phyloP scores from a whole-genome alignment of 1,140 invertebrate genomes.

The Bombus balteatus region DNA sequence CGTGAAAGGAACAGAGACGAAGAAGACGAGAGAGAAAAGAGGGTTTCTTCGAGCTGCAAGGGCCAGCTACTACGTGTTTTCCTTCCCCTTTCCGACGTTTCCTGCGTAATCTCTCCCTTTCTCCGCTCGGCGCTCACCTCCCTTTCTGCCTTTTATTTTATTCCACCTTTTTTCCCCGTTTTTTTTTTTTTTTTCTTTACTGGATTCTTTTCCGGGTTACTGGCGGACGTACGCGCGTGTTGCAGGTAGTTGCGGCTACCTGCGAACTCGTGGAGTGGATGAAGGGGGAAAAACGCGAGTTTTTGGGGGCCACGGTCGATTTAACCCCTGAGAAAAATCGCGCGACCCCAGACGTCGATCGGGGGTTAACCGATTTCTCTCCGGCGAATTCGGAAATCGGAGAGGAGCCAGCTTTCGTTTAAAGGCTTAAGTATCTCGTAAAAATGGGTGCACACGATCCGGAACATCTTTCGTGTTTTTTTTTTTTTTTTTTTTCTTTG shows the following conservation, averaged over 20 bases:
- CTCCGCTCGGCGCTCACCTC: background rate
- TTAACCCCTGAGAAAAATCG: conserved; percentile 82
- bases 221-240: conserved; percentile 49
- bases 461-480: background rate
- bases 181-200: conserved; percentile 9
- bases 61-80: conserved; percentile 66
- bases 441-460: conserved; percentile 72
- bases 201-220: conserved; percentile 46
- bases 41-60: background rate
- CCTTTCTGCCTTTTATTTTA: conserved; percentile 22
- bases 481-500: conserved; percentile 9
- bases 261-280: conserved; percentile 51
- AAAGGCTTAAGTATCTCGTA: conserved; percentile 82
- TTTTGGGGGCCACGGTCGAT: conserved; percentile 78
- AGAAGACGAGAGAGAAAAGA: conserved; percentile 8
- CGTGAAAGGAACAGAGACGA: background rate
- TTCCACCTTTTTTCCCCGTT: conserved; percentile 17
- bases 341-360: conserved; percentile 54
- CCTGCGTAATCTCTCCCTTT: conserved; percentile 69
- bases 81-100: conserved; percentile 60
- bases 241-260: conserved; percentile 64
- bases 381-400: conserved; percentile 77
- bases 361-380: conserved; percentile 82
- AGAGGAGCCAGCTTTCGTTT: conserved; percentile 75
- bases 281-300: conserved; percentile 37